Percentiles rank a stretch among this genome's conserved stretches.
phyloP scores from a whole-genome alignment of 2,797 vertebrate species.

The Neosilurus mollespiculum region DNA sequence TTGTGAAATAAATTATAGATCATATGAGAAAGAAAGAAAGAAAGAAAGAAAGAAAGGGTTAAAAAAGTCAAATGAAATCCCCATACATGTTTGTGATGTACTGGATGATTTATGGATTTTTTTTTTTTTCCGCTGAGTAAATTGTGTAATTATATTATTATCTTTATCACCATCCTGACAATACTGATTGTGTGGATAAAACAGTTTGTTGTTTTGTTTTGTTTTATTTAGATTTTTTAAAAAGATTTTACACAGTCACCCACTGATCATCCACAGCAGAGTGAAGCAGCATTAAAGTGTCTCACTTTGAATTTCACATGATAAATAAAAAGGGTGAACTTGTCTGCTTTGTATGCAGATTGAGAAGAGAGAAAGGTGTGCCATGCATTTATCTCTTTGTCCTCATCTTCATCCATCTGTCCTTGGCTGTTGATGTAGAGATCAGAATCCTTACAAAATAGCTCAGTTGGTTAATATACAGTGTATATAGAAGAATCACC shows the following conservation, averaged over 20 bases:
- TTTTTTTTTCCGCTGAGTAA: not conserved
- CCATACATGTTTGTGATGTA: not conserved
- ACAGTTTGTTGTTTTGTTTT: too few species aligned
- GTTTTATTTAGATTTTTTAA: too few species aligned
- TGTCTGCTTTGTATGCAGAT: too few species aligned
- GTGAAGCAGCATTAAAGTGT: too few species aligned
- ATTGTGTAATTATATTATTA: not conserved
- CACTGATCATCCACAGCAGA: too few species aligned
- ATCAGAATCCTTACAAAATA: not conserved
- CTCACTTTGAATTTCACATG: too few species aligned
- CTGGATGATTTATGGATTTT: not conserved
- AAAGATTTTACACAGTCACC: too few species aligned
- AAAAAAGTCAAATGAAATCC: not conserved
- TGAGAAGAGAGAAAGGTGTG: not conserved
- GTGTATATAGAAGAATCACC: too few species aligned
- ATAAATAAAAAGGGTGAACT: too few species aligned
- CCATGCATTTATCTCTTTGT: not conserved
- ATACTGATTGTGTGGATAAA: not conserved
- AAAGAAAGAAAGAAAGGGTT: not conserved
- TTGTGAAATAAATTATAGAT: constrained; percentile 34
- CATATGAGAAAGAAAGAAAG: not conserved
- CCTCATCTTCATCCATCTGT: not conserved
- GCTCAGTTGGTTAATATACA: not conserved
- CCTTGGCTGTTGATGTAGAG: not conserved
- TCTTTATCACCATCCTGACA: not conserved